phyloP scores from a whole-genome alignment of 2,113 vertebrate species.

The Petroica traversi region DNA sequence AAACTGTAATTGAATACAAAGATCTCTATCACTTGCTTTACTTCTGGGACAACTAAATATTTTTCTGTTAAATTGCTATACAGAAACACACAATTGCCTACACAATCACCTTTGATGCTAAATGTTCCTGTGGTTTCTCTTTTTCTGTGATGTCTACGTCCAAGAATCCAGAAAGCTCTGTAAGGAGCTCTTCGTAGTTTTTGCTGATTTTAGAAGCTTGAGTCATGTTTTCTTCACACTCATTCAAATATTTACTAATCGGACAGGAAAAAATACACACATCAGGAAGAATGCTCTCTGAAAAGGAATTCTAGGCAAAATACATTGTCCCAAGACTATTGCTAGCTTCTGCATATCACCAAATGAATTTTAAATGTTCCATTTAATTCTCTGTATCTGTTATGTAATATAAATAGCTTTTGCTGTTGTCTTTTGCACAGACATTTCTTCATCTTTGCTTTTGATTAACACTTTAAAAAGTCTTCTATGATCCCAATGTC shows the following conservation, averaged over 20 bases:
- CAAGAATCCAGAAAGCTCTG: conserved; percentile 65
- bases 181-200: conserved; percentile 70
- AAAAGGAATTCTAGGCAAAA: not conserved
- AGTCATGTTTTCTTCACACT: conserved; percentile 69
- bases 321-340: not conserved
- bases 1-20: not conserved
- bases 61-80: not conserved
- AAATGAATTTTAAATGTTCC: not conserved
- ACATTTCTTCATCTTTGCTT: not conserved
- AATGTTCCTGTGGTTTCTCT: conserved; percentile 63
- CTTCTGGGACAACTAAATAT: not conserved
- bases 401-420: not conserved
- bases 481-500: not conserved
- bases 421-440: not conserved
- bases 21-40: not conserved
- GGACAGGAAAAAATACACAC: not conserved
- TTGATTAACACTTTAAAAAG: not conserved
- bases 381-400: not conserved
- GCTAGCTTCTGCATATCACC: not conserved
- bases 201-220: conserved; percentile 51
- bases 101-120: conserved; percentile 74
- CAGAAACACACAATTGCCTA: not conserved
- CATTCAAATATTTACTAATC: conserved; percentile 69
- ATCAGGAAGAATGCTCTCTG: not conserved
- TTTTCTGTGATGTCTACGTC: conserved; percentile 53